Percentiles rank a stretch among this genome's conserved stretches.
Conservation (phyloP, 2,113 vertebrate species). For the Chascanopsetta lugubris region DNA sequence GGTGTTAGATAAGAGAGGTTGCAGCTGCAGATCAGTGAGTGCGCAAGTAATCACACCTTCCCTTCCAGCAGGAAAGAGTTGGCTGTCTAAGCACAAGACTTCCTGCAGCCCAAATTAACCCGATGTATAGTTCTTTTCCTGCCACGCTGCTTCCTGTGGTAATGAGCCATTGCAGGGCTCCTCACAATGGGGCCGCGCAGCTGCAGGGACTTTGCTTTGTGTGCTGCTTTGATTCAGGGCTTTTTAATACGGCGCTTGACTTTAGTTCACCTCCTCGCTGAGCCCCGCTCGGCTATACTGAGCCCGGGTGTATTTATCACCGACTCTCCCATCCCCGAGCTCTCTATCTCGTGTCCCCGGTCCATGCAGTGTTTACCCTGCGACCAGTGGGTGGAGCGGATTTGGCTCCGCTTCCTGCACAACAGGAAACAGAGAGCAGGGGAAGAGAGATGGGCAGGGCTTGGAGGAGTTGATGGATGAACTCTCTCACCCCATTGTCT, state of each 20-base stretch:
- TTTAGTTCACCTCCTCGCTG: constrained; percentile 3
- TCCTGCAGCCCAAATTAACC: constrained; percentile 69
- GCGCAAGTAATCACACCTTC: constrained; percentile 70
- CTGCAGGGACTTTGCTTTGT: constrained; percentile 36
- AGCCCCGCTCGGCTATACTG: background rate
- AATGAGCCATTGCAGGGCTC: constrained; percentile 49
- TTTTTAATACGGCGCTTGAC: constrained; percentile 6
- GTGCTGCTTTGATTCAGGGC: background rate
- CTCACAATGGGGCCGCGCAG: constrained; percentile 54
- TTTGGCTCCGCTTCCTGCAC: constrained; percentile 70
- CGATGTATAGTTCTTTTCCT: constrained; percentile 58
- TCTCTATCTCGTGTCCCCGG: constrained; percentile 34
- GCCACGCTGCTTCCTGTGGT: constrained; percentile 64
- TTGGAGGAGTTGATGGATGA: constrained; percentile 66
- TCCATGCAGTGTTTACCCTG: constrained; percentile 52
- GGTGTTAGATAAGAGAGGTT: constrained; percentile 19
- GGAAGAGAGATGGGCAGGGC: constrained; percentile 56
- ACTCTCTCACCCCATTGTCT: constrained; percentile 71
- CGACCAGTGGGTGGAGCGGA: constrained; percentile 64
- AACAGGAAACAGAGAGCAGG: constrained; percentile 72
- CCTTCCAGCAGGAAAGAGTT: constrained; percentile 72
- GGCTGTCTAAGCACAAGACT: constrained; percentile 74
- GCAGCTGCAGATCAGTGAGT: constrained; percentile 61
- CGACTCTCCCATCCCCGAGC: background rate
- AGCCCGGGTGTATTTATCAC: constrained; percentile 11